Percentiles rank a stretch among this genome's conserved stretches.
phyloP scores from a whole-genome alignment of 35 echinoderm and acorn worm species.

The Apostichopus japonicus region DNA sequence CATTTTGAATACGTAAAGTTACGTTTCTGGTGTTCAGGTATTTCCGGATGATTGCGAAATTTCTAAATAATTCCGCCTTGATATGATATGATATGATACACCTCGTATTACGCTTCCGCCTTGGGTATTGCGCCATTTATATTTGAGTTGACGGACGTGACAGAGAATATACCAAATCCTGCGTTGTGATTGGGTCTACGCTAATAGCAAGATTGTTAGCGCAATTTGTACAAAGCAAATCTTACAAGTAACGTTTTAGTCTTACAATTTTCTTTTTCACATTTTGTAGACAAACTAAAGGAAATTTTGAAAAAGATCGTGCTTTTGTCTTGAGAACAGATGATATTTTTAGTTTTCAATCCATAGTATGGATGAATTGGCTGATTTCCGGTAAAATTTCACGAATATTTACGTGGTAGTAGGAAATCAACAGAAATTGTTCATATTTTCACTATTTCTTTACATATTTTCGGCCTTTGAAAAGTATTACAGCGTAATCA shows the following conservation, averaged over 20 bases:
- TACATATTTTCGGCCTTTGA: no score
- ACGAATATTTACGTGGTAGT: no score
- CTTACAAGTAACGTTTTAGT: constrained; percentile 1
- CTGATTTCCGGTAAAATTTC: no score
- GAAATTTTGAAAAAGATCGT: no score
- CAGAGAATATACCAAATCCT: constrained; percentile 13
- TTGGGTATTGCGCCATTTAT: neutral
- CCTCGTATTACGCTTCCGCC: neutral
- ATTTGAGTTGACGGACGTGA: neutral
- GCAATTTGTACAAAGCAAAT: neutral
- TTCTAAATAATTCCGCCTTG: neutral
- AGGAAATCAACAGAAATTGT: no score
- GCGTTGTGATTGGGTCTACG: neutral
- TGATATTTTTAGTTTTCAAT: no score
- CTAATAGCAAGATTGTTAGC: neutral
- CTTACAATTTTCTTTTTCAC: neutral
- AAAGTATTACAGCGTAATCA: no score
- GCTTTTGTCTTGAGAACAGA: no score
- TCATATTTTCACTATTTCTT: no score
- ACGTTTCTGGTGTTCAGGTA: neutral
- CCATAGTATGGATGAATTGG: no score
- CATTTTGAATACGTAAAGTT: neutral
- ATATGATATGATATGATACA: neutral
- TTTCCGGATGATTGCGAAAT: neutral
- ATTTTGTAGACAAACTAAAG: neutral